Evolutionary conservation across 2,113 vertebrate species (phyloP).

Genomic region (Paracyprichromis sp.): DNA sequence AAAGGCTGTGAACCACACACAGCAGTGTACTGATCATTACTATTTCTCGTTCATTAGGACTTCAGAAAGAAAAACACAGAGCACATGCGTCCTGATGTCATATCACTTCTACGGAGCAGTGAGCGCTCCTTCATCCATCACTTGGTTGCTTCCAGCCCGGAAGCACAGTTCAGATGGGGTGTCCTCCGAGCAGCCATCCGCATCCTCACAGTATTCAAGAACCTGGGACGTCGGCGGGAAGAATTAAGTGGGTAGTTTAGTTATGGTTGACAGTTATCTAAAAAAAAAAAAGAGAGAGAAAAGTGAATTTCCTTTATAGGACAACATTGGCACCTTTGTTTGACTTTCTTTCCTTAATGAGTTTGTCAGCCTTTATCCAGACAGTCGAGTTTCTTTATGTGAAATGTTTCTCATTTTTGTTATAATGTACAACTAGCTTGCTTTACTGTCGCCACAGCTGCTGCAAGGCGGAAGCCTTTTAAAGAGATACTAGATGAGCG

Average conservation of each 20-base stretch:
- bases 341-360: not conserved
- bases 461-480: slow-evolving; percentile 53
- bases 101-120: slow-evolving; percentile 85
- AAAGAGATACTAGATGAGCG: slow-evolving; percentile 55
- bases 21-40: not conserved
- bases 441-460: slow-evolving; percentile 50
- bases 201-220: slow-evolving; percentile 79
- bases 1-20: not conserved
- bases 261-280: not conserved
- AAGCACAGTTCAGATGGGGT: slow-evolving; percentile 91
- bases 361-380: not conserved
- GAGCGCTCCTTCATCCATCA: slow-evolving; percentile 81
- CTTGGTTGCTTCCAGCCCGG: slow-evolving; percentile 83
- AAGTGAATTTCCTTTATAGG: not conserved
- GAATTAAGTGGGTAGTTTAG: slow-evolving; percentile 37
- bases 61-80: slow-evolving; percentile 91
- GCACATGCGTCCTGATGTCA: slow-evolving; percentile 87
- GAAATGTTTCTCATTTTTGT: not conserved
- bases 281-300: not conserved
- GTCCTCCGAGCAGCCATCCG: slow-evolving; percentile 81
- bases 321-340: not conserved
- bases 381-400: not conserved
- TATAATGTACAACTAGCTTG: not conserved
- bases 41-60: slow-evolving; percentile 67
- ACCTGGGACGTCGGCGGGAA: slow-evolving; percentile 61